These are phyloP conservation scores for Merops nubicus DNA, from an alignment of 2,113 vertebrate species.

Conservation along the genomic window DNA sequence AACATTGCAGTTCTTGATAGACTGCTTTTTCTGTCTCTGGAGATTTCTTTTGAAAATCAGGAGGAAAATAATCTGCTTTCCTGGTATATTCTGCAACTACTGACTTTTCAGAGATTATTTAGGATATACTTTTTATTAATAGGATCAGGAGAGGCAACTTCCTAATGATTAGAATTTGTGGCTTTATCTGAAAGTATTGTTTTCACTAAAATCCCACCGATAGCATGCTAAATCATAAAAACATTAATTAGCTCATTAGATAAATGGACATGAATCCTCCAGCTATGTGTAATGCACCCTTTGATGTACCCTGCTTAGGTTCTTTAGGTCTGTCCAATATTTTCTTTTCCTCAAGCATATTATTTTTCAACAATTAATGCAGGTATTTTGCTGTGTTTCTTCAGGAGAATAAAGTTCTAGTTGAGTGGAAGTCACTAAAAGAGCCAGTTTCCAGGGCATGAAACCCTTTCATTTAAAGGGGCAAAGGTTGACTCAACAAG, in stretches of 20 bases:
- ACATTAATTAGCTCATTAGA: conserved; percentile 71
- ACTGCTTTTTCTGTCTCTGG: background rate
- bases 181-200: conserved; percentile 48
- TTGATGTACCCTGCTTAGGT: conserved; percentile 40
- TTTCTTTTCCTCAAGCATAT: conserved; percentile 24
- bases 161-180: conserved; percentile 40
- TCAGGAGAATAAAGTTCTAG: background rate
- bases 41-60: conserved; percentile 8
- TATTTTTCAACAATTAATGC: conserved; percentile 21
- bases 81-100: background rate
- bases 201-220: conserved; percentile 43
- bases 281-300: conserved; percentile 20
- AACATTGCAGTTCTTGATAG: background rate
- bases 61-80: background rate
- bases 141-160: conserved; percentile 60
- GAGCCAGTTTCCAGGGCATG: conserved; percentile 59
- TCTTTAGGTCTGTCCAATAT: background rate
- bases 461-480: conserved; percentile 52
- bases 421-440: conserved; percentile 57
- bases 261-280: conserved; percentile 63
- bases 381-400: conserved; percentile 12
- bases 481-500: conserved; percentile 57
- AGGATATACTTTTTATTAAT: conserved; percentile 65
- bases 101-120: background rate
- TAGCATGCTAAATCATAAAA: conserved; percentile 69